Percentiles rank a stretch among this genome's conserved stretches.
These are phyloP conservation scores for Rhopalosiphum nymphaeae DNA, from an alignment of 2,888 invertebrate species.

Conservation along the genomic window DNA sequence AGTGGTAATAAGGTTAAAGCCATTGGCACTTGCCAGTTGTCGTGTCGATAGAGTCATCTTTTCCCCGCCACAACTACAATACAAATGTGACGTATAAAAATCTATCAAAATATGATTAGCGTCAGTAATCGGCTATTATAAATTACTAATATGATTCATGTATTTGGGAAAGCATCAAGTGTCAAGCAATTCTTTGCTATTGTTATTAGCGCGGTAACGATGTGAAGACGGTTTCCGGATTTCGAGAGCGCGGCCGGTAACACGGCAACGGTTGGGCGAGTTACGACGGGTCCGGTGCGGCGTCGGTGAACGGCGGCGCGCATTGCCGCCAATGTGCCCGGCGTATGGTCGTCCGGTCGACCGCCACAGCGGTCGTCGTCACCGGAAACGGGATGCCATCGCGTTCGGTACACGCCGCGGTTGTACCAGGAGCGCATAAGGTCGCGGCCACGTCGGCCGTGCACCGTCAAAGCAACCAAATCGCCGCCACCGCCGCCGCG, in stretches of 20 bases:
- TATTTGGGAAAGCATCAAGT: neutral
- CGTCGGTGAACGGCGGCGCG: neutral
- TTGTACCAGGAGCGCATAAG: slow-evolving; percentile 37
- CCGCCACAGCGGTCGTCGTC: neutral
- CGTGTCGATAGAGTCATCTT: too few species aligned
- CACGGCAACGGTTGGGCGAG: neutral
- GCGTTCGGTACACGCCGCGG: slow-evolving; percentile 29
- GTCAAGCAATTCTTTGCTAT: too few species aligned
- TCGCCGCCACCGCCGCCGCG: neutral
- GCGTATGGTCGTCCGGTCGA: neutral
- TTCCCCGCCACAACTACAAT: neutral
- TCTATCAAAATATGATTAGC: neutral
- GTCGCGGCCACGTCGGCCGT: neutral
- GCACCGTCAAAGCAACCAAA: neutral
- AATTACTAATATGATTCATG: neutral
- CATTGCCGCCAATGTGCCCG: neutral
- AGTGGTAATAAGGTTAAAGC: neutral
- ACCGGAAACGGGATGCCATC: slow-evolving; percentile 28
- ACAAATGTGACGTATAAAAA: neutral
- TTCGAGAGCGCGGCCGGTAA: neutral
- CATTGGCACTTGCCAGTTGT: neutral
- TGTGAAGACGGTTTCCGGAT: neutral
- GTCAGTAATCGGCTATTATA: neutral
- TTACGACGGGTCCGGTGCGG: neutral
- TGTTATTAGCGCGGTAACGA: neutral